A percentile compares a stretch with the other conserved stretches of the same genome.
Conservation (phyloP, 2,888 invertebrate species). For the Rugalucina vietnamica region DNA sequence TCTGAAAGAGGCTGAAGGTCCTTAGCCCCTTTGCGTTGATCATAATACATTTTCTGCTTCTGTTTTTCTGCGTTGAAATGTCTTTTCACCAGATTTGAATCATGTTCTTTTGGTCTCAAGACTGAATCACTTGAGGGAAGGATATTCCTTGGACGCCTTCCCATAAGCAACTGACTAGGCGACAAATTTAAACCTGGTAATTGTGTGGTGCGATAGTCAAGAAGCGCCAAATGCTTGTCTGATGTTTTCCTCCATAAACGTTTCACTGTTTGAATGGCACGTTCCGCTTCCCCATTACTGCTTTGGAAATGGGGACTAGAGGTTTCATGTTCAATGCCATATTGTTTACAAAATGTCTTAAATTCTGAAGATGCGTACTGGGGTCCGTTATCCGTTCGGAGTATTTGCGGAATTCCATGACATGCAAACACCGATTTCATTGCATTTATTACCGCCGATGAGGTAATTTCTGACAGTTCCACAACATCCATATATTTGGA, state of each 20-base stretch:
- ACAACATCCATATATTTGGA: constrained; percentile 59
- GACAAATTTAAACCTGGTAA: constrained; percentile 48
- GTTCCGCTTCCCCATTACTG: constrained; percentile 65
- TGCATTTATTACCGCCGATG: constrained; percentile 26
- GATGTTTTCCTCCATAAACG: constrained; percentile 54
- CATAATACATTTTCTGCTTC: constrained; percentile 51
- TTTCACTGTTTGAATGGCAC: constrained; percentile 66
- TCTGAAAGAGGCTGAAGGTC: constrained; percentile 25
- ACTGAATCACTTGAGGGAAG: constrained; percentile 38
- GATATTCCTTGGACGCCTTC: constrained; percentile 55
- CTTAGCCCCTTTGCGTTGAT: constrained; percentile 37
- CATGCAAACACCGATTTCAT: constrained; percentile 42
- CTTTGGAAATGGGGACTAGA: constrained; percentile 64
- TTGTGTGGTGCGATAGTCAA: constrained; percentile 61
- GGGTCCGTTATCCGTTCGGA: constrained; percentile 58
- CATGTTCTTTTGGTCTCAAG: constrained; percentile 4
- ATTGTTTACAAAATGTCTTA: constrained; percentile 37
- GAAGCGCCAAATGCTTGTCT: constrained; percentile 51
- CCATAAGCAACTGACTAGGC: constrained; percentile 59
- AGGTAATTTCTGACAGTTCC: constrained; percentile 33
- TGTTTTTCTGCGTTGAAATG: constrained; percentile 40
- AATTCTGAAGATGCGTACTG: constrained; percentile 49
- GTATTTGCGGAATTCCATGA: constrained; percentile 50
- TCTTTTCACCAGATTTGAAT: constrained; percentile 23
- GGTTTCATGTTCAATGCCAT: constrained; percentile 57